Base-by-base conservation (phyloP, 2,113 vertebrate genomes). In the Chunga burmeisteri region DNA sequence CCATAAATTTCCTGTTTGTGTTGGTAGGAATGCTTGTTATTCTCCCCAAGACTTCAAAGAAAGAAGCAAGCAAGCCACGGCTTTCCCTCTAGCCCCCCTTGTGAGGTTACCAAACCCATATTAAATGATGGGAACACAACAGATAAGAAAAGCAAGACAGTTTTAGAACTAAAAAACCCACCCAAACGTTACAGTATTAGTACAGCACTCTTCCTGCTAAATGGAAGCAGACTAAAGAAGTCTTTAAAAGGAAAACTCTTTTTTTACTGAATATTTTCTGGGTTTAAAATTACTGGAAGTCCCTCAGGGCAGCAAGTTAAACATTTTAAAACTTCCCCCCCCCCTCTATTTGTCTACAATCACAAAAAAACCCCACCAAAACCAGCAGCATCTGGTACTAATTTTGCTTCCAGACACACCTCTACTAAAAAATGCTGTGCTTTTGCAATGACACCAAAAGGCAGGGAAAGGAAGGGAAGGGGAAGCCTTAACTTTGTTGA, bases 401-500 rank as follows among this genome's bases (percentile, higher is more conserved):
- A 96, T 94, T 94, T 96, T 66, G 44, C 47, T 84, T 78, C 80
- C 94, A 93, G 94, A 93, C 66, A 94, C 68, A 95, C 82, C 90
- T 96, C 94, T 86, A 94, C 70, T 77, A 61, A 94, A 92, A 95
- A 78, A 44, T 20, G 75, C 81, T 83, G 86, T 96, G 94, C 80
- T 95, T 67, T 72, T 87, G 62, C 90, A 96, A 88, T 16, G 63
- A 40, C 81, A 97, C 34, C 55, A 42, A 95, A 88, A 95, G 46
- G 88, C 77, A 88, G 50, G 71, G 71, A 50, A 58, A 5, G 20
- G 62, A 46, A 18, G 58, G 53, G 66, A 96, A 96, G 53, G 73
- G 92, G 90, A 91, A 62, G 46, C 55, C 98, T 98, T 98, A 98
- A 97, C 98, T 98, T 98, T 98, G 97, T 82, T 97, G 97, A 96